Percentiles rank a stretch among this genome's conserved stretches.
Conservation (phyloP, 2,797 vertebrate species). For the Halcyon leucocephala region DNA sequence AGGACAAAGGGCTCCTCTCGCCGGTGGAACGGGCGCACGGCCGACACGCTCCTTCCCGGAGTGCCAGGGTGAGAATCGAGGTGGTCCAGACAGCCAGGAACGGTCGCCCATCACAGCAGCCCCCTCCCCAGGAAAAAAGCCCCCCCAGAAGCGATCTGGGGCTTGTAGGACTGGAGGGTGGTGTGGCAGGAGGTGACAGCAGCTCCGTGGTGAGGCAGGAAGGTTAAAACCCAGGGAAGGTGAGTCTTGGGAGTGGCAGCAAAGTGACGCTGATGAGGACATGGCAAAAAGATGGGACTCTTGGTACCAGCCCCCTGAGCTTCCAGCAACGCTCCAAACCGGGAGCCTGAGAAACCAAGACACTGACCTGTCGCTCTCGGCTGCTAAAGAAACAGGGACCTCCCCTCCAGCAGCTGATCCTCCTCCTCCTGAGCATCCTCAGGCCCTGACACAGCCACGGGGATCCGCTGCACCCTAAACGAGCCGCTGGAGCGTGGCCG, state of each 20-base stretch:
- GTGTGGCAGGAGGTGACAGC: accelerated
- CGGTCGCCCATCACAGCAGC: not conserved
- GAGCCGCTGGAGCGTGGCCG: too few species aligned
- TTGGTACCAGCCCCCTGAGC: accelerated
- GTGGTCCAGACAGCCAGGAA: not conserved
- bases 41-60: not conserved
- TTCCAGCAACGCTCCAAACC: not conserved
- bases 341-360: not conserved
- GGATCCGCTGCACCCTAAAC: not conserved
- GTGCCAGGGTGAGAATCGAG: not conserved
- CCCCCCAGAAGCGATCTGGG: accelerated
- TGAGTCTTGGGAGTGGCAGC: not conserved
- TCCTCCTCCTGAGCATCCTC: not conserved
- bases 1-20: too few species aligned
- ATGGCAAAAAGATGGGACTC: accelerated
- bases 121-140: not conserved
- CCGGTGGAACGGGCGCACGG: not conserved
- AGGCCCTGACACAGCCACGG: not conserved
- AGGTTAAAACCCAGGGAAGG: accelerated
- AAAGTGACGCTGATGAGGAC: not conserved
- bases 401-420: not conserved
- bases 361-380: accelerated
- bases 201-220: not conserved
- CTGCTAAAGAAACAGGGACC: not conserved
- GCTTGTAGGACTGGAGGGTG: not conserved